These are phyloP conservation scores for Thalassarche chlororhynchos DNA, from an alignment of 2,113 vertebrate genomes.

Conservation along the genomic window DNA sequence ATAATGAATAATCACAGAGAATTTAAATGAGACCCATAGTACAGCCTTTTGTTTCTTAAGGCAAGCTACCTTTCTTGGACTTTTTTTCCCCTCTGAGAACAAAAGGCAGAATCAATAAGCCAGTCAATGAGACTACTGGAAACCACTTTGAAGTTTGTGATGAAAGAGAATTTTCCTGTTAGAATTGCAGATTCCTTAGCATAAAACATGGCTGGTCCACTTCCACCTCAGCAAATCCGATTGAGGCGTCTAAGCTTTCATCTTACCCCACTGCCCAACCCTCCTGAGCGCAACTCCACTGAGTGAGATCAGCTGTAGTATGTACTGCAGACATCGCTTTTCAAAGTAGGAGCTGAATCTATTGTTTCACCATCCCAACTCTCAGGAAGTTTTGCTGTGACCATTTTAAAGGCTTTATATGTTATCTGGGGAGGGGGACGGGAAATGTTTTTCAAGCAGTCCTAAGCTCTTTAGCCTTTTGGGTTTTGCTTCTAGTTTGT, in stretches of 20 bases:
- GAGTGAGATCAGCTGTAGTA: neutral
- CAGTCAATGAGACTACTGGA: conserved; percentile 3
- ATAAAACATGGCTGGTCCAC: neutral
- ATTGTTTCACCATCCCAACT: neutral
- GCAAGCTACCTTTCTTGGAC: neutral
- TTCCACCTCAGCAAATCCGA: neutral
- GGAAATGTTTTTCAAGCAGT: neutral
- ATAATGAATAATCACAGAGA: neutral
- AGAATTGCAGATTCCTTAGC: conserved; percentile 38
- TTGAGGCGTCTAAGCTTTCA: neutral
- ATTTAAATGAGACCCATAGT: neutral
- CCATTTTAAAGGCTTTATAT: neutral
- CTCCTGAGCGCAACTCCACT: neutral
- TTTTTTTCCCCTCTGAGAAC: neutral
- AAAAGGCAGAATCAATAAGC: conserved; percentile 47
- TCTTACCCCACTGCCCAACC: neutral
- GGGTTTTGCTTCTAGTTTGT: neutral
- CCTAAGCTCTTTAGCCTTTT: neutral
- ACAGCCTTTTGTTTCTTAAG: conserved; percentile 2
- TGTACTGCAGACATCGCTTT: neutral
- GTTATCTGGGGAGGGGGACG: rapidly evolving
- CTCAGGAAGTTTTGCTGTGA: neutral
- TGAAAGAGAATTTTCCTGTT: conserved; percentile 50
- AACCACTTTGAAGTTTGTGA: conserved; percentile 26
- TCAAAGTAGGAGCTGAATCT: neutral